Base-by-base conservation (phyloP, 2,797 vertebrate species). In the Heliangelus exortis region DNA sequence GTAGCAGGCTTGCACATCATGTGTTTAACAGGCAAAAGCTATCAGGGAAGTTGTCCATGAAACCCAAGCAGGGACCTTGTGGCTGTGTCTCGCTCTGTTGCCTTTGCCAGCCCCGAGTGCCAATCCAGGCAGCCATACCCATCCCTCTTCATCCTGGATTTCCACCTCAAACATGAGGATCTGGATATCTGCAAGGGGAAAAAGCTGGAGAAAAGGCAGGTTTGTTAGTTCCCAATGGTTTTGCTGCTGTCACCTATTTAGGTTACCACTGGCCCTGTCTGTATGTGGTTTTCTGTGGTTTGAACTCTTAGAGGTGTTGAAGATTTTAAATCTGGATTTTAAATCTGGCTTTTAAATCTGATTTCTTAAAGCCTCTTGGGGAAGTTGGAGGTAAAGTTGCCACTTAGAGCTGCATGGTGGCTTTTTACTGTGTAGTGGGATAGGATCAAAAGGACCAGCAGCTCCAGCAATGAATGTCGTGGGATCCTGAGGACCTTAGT, bases 91-190 rank as follows among this genome's bases (percentile, higher is more conserved):
- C 2, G 12, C 39, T 39, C 10, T 39, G 39, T 39, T 39, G 39
- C 39, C 39, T 39, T 39, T 39, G 39, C 39, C 10, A 39, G 39
- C 39, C 39, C 39, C 39, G 12, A 39, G 39, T 20, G 45, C 22
- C 9, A 28, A 10, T n/a, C 51, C 4, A 3, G 43, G 3, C 26
- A 28, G 61, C 23, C 3, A 1, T 15, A 36, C 58, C 29, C 16
- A 1, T 6, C 26, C 10, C 34, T 68, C 29, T 9, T 7, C 33
- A 6, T 16, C 43, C 58, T 0, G 0, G 7, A 3, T 7, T 43
- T 25, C 43, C 20, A 28, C 31, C 4, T 12, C 34, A 57, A 25
- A 10, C 4, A 1, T 1, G 2, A 2, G 1, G 21, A 1, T 22
- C 39, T 28, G 62, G 61, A 36, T 74, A 53, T 19, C 10, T 20